These are phyloP conservation scores for Blastobasis adustella DNA, from an alignment of 2,888 invertebrate species.

Conservation along the genomic window DNA sequence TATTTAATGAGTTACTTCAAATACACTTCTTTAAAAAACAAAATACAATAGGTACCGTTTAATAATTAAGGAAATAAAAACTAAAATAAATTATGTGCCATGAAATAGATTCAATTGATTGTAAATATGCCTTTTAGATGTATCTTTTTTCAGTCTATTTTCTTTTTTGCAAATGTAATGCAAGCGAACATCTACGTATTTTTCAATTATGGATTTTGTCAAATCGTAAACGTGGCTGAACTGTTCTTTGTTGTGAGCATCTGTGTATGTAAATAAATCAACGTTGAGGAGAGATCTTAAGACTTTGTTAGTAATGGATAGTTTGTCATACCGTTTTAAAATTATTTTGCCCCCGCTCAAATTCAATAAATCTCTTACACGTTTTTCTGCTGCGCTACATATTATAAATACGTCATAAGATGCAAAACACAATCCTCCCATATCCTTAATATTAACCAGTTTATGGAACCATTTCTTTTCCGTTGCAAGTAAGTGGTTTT, in stretches of 20 bases:
- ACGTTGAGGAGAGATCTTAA: neutral
- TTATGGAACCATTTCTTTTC: conserved; percentile 3
- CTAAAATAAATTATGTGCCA: neutral
- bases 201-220: neutral
- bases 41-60: no score
- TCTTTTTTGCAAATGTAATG: neutral
- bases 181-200: neutral
- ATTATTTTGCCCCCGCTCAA: neutral
- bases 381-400: conserved; percentile 1
- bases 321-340: neutral
- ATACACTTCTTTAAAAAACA: no score
- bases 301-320: no score
- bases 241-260: neutral
- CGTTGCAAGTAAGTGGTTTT: conserved; percentile 1
- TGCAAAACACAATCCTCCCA: conserved; percentile 2
- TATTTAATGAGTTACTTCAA: no score
- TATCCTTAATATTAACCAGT: conserved; percentile 1
- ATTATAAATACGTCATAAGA: conserved; percentile 1
- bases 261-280: neutral
- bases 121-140: conserved; percentile 2
- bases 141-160: neutral
- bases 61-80: no score
- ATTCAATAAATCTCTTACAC: neutral
- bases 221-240: neutral
- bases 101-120: conserved; percentile 5